A percentile compares a stretch with the other conserved stretches of the same genome.
phyloP scores from a whole-genome alignment of 2,888 invertebrate species.

The Meteorus colon region DNA sequence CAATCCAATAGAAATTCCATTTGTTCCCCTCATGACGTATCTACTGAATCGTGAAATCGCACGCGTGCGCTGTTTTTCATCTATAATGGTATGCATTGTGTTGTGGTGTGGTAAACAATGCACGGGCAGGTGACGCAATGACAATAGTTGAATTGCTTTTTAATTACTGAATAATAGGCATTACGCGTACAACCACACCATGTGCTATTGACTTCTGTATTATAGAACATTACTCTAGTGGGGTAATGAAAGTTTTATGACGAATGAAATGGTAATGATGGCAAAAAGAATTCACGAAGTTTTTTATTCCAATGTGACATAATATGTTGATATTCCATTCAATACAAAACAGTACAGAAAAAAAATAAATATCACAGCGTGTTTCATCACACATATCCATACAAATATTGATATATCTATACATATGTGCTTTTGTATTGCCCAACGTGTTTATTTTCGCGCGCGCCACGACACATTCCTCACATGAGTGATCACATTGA shows the following conservation, averaged over 20 bases:
- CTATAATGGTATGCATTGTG: neutral
- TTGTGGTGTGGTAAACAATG: conserved; percentile 60
- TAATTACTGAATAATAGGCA: conserved; percentile 70
- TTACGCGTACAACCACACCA: conserved; percentile 65
- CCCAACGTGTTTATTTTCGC: conserved; percentile 45
- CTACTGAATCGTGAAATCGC: conserved; percentile 66
- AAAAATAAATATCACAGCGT: no score
- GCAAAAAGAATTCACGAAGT: neutral
- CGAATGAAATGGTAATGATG: conserved; percentile 51
- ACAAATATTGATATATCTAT: conserved; percentile 22
- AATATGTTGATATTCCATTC: no score
- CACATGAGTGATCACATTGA: conserved; percentile 68
- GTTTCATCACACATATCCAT: no score
- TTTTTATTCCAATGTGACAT: no score
- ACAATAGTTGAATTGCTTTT: conserved; percentile 67
- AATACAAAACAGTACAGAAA: no score
- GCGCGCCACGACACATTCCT: conserved; percentile 48
- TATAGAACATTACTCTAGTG: conserved; percentile 58
- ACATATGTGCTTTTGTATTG: conserved; percentile 46
- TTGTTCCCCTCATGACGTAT: conserved; percentile 60
- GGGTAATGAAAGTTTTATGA: conserved; percentile 52
- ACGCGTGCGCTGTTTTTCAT: conserved; percentile 50
- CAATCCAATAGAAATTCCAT: conserved; percentile 6
- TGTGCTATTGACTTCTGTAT: conserved; percentile 57
- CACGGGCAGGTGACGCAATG: conserved; percentile 65